Evolutionary conservation across 2,113 vertebrate genomes (phyloP).

Genomic region (Phyllostomus discolor): DNA sequence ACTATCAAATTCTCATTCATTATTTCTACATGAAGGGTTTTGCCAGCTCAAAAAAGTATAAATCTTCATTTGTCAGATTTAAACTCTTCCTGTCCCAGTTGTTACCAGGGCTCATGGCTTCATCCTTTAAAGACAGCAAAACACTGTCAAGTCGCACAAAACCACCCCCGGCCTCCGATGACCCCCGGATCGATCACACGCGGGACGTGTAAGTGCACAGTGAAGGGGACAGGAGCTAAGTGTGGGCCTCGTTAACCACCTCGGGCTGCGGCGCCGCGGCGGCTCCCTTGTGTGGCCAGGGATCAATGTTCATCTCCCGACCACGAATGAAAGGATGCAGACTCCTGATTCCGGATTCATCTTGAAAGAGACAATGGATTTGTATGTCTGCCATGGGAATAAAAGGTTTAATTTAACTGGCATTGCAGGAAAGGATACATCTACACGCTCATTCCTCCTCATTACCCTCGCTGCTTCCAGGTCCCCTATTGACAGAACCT

Average conservation of each 20-base stretch:
- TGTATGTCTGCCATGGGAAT: slow-evolving; percentile 68
- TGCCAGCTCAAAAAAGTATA: slow-evolving; percentile 77
- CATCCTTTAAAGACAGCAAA: slow-evolving; percentile 75
- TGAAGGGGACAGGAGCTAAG: slow-evolving; percentile 75
- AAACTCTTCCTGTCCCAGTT: slow-evolving; percentile 75
- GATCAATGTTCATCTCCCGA: slow-evolving; percentile 86
- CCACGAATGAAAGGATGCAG: slow-evolving; percentile 77
- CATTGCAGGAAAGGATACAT: slow-evolving; percentile 73
- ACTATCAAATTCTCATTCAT: slow-evolving; percentile 83
- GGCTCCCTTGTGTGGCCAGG: slow-evolving; percentile 77
- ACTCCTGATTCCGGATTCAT: slow-evolving; percentile 75
- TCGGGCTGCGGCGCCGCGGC: slow-evolving; percentile 75
- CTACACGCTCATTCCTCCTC: slow-evolving; percentile 69
- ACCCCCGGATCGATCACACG: slow-evolving; percentile 80
- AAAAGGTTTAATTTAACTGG: slow-evolving; percentile 75
- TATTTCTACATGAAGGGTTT: slow-evolving; percentile 82
- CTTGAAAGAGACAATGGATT: slow-evolving; percentile 80
- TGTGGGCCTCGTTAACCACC: slow-evolving; percentile 78
- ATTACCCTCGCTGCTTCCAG: slow-evolving; percentile 48
- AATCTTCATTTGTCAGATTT: slow-evolving; percentile 83
- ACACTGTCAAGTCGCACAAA: slow-evolving; percentile 69
- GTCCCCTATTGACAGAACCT: slow-evolving; percentile 51
- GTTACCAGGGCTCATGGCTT: slow-evolving; percentile 72
- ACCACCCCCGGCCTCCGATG: slow-evolving; percentile 66
- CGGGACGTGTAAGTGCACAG: slow-evolving; percentile 73